Conservation (phyloP, 1,140 invertebrate genomes). For the Drosophila sucinea region DNA sequence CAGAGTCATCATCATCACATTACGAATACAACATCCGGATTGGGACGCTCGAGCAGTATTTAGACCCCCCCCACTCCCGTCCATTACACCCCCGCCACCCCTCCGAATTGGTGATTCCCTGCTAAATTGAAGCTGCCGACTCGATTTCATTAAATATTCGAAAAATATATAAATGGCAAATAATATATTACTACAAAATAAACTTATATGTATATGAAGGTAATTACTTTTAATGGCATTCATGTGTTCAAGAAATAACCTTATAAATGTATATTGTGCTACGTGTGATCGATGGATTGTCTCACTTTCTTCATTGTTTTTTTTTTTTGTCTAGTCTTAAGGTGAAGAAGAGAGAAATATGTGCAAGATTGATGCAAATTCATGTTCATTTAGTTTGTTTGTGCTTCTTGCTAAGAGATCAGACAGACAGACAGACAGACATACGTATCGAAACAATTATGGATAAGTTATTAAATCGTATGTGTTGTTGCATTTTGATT, state of each 20-base stretch:
- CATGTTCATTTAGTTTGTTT: too few species aligned
- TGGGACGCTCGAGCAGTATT: slow-evolving; percentile 78
- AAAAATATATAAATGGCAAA: background rate
- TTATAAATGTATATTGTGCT: background rate
- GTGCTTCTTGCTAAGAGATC: too few species aligned
- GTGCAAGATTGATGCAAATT: too few species aligned
- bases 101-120: slow-evolving; percentile 13
- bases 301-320: background rate
- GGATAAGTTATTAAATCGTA: too few species aligned
- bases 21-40: slow-evolving; percentile 69
- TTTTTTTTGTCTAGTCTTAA: slow-evolving; percentile 5
- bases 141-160: background rate
- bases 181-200: background rate
- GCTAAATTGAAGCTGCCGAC: background rate
- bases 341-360: too few species aligned
- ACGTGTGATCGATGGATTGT: background rate
- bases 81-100: background rate
- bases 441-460: too few species aligned
- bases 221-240: slow-evolving; percentile 11
- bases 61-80: slow-evolving; percentile 27
- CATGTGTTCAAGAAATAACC: slow-evolving; percentile 18
- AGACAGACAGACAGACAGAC: too few species aligned
- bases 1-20: slow-evolving; percentile 68
- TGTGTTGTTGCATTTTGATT: slow-evolving; percentile 1
- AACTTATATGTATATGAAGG: background rate